Conservation (phyloP, 2,113 vertebrate species). For the Oceanodroma tethys region DNA sequence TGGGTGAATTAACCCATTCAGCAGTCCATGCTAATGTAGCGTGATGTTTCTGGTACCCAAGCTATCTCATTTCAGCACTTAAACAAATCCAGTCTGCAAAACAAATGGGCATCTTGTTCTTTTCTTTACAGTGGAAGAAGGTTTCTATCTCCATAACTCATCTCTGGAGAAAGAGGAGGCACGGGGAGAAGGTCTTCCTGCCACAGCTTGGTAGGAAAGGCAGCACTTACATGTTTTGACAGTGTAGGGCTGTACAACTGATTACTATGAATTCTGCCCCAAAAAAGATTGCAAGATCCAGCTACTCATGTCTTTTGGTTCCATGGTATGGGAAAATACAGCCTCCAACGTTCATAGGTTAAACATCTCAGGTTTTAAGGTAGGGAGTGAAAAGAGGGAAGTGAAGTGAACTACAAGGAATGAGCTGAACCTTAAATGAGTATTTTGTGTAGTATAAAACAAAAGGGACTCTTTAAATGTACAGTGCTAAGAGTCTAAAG, state of each 20-base stretch:
- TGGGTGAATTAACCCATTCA: not conserved
- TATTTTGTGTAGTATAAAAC: not conserved
- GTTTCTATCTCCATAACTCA: not conserved
- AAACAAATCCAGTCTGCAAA: not conserved
- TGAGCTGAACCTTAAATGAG: not conserved
- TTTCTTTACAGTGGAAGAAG: not conserved
- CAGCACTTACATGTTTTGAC: not conserved
- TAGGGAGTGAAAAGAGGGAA: not conserved
- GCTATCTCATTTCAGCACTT: not conserved
- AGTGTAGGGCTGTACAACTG: not conserved
- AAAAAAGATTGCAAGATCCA: not conserved
- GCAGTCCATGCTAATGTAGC: not conserved
- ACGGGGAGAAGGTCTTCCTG: not conserved
- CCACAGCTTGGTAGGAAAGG: not conserved
- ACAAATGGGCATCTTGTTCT: not conserved
- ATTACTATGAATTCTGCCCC: not conserved
- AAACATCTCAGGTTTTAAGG: not conserved
- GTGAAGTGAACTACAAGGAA: not conserved
- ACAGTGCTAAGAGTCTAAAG: not conserved
- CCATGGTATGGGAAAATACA: not conserved
- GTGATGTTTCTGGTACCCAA: not conserved
- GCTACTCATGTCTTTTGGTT: not conserved
- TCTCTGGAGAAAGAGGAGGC: not conserved
- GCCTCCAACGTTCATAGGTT: not conserved
- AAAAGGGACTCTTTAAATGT: not conserved